Conservation (phyloP, 1,140 invertebrate genomes). For the Tyrophagus putrescentiae region DNA sequence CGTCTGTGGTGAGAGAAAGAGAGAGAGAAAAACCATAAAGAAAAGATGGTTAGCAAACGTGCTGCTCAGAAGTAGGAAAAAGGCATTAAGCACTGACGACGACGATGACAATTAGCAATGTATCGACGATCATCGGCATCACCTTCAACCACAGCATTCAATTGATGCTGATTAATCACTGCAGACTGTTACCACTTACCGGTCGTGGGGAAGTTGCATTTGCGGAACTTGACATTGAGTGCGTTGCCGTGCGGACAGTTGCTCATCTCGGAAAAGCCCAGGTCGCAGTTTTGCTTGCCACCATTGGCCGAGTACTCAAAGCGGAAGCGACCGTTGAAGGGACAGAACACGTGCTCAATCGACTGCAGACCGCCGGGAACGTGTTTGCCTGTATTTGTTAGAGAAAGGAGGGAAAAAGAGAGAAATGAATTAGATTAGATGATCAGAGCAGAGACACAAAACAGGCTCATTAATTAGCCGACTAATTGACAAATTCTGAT, state of each 20-base stretch:
- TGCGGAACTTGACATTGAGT: constrained; percentile 42
- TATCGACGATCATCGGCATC: background rate
- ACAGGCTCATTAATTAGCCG: background rate
- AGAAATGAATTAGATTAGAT: too few species aligned
- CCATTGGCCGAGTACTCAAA: constrained; percentile 45
- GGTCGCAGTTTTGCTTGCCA: constrained; percentile 37
- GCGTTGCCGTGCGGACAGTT: constrained; percentile 50
- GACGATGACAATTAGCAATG: background rate
- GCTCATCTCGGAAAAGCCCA: constrained; percentile 43
- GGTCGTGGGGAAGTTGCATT: constrained; percentile 41
- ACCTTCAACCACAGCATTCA: background rate
- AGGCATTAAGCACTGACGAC: too few species aligned
- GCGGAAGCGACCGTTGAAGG: constrained; percentile 47
- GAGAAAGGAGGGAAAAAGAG: background rate
- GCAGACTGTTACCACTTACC: constrained; percentile 33
- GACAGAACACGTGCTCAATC: constrained; percentile 45
- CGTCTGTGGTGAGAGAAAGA: constrained; percentile 35
- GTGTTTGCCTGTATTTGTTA: constrained; percentile 26
- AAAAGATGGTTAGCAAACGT: too few species aligned
- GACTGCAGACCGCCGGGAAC: constrained; percentile 24
- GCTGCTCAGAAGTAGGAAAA: too few species aligned
- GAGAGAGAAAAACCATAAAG: too few species aligned
- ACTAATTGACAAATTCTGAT: background rate
- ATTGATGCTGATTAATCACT: background rate
- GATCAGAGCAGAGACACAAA: background rate